Evolutionary conservation across 2,113 vertebrate species (phyloP).

Genomic region (Coracopsis vasa): DNA sequence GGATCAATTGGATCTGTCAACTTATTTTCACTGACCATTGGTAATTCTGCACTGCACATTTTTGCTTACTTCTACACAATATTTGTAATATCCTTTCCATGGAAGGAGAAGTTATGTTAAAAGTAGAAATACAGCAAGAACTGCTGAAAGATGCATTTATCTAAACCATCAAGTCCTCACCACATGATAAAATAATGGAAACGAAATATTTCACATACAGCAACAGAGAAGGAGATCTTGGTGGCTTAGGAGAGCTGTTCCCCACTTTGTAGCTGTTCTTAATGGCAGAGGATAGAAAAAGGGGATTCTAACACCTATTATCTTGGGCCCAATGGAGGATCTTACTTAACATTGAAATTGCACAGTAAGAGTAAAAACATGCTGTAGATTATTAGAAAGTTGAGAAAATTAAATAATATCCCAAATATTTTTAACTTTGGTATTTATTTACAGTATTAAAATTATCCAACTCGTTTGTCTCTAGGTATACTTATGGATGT

Average conservation of each 20-base stretch:
- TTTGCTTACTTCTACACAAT: neutral
- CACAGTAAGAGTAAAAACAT: neutral
- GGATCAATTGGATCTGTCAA: neutral
- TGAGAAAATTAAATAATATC: conserved; percentile 10
- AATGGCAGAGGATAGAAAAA: neutral
- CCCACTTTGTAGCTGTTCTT: neutral
- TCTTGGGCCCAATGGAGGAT: neutral
- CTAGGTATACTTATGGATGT: neutral
- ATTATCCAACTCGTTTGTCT: neutral
- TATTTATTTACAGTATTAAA: neutral
- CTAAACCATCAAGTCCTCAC: neutral
- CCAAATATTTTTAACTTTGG: neutral
- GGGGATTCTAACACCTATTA: neutral
- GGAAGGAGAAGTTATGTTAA: neutral
- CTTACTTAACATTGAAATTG: neutral
- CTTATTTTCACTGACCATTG: neutral
- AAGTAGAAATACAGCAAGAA: neutral
- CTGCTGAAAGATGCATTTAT: neutral
- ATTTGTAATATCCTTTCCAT: neutral
- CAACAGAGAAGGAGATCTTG: neutral
- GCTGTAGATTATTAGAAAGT: neutral
- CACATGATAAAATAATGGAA: rapidly evolving
- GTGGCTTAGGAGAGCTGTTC: neutral
- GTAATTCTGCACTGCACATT: neutral
- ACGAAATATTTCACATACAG: neutral